Evolutionary conservation across 2,888 invertebrate species (phyloP), one percentile per base, ranked within the genome.

Genomic region (Callimorpha dominula): DNA sequence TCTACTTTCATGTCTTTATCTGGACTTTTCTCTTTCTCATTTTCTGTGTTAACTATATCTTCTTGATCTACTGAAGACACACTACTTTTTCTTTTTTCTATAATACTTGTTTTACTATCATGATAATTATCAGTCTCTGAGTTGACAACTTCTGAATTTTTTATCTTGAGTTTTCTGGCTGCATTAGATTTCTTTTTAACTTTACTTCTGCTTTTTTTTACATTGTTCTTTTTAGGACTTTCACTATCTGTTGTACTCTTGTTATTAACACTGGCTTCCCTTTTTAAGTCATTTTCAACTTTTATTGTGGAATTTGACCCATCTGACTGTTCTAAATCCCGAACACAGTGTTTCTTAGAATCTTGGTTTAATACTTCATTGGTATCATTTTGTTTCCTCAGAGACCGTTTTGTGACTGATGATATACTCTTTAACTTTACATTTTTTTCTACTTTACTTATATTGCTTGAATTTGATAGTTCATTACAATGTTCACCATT

Each of bases 21-120:
- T 63, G 90, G 88, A 81, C 85, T 88, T 76, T 90, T 90, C 63
- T 91, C 91, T 83, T 92, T 91, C 70, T 92, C 92, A 81, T 85
- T 90, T 42, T 92, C 91, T 60, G 86, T 84, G 60, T 88, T 87
- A 5, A 43, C 76, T 8, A 80, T 79, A 12, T 92, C 92, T n/a
- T 93, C 93, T 67, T 92, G 91, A 64, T 94, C 95, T 64, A 90
- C 89, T 42, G 95, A 95, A 0, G 95, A 95, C 20, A 95, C 91
- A 88, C 95, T 94, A 76, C 94, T 95, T 86, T 95, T 94, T 78
- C 94, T 89, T 73, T 94, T 94, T 78, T 94, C 92, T 82, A 93
- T 91, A 86, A 94, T 93, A 91, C 90, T 91, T 85, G 92, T 88
- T 92, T 95, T 95, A 89, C 87, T 92, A 86, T 93, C 92, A 73